Evolutionary conservation across 2,797 vertebrate genomes (phyloP).

Genomic region (Halcyon chelicuti): DNA sequence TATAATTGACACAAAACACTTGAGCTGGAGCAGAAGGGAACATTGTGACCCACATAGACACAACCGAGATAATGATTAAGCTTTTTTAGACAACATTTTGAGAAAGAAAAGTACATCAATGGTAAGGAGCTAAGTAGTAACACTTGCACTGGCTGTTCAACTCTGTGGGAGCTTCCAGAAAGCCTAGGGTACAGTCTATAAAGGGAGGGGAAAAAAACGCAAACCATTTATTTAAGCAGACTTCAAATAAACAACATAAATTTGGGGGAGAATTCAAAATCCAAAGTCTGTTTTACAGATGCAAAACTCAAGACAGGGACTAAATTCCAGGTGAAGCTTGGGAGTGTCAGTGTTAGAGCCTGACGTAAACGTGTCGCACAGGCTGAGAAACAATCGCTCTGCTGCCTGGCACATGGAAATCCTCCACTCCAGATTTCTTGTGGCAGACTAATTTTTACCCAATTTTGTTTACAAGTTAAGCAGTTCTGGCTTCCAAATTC

Average conservation of each 20-base stretch:
- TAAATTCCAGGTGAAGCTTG: neutral
- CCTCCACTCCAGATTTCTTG: neutral
- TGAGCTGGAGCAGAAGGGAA: neutral
- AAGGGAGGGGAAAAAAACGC: neutral
- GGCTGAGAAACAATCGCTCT: neutral
- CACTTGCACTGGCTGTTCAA: neutral
- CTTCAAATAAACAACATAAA: neutral
- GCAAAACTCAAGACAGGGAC: neutral
- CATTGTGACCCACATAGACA: neutral
- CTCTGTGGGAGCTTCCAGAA: neutral
- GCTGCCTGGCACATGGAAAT: neutral
- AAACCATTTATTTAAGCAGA: neutral
- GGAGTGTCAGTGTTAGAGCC: neutral
- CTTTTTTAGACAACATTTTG: neutral
- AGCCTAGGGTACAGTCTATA: neutral
- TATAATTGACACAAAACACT: neutral
- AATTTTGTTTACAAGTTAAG: neutral
- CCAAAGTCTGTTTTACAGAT: neutral
- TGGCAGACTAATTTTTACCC: neutral
- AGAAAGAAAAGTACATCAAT: neutral
- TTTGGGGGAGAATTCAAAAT: neutral
- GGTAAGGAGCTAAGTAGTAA: neutral
- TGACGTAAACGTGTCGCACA: accelerated
- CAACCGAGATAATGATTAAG: neutral
- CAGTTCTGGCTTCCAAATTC: neutral